phyloP scores from a whole-genome alignment of 1,140 invertebrate species.

The Drosophila neocordata region DNA sequence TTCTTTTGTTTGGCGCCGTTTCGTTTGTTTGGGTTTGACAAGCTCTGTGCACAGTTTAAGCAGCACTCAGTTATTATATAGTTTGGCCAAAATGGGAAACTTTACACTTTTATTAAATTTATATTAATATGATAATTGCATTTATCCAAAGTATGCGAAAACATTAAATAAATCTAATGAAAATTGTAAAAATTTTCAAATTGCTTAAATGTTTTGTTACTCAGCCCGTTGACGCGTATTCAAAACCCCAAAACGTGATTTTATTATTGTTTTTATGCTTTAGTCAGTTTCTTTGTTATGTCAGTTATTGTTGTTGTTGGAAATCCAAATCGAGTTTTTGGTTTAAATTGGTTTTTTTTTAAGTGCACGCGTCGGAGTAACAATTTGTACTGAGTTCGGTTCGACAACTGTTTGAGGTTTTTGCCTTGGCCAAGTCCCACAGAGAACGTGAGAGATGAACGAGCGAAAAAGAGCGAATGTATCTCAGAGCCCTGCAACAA shows the following conservation, averaged over 20 bases:
- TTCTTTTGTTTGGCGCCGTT: conserved; percentile 62
- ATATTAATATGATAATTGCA: conserved; percentile 5
- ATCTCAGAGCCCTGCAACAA: conserved; percentile 55
- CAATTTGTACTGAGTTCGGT: conserved; percentile 60
- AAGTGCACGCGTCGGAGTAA: conserved; percentile 63
- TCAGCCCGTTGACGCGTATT: conserved; percentile 47
- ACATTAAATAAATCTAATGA: conserved; percentile 18
- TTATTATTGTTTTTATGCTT: conserved; percentile 36
- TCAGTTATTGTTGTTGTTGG: conserved; percentile 36
- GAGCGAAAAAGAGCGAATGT: neutral
- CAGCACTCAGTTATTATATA: neutral
- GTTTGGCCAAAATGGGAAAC: neutral
- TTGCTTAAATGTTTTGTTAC: conserved; percentile 24
- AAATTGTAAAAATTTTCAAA: conserved; percentile 34
- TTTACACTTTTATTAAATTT: neutral
- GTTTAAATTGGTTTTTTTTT: neutral
- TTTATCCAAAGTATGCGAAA: conserved; percentile 24
- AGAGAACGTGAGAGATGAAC: conserved; percentile 7
- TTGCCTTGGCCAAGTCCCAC: conserved; percentile 46
- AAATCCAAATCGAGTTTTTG: conserved; percentile 53
- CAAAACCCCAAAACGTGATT: conserved; percentile 62
- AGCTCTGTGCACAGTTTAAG: conserved; percentile 11
- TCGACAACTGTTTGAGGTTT: conserved; percentile 39
- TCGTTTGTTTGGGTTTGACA: conserved; percentile 10
- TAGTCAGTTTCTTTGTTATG: conserved; percentile 68